Base-by-base conservation (phyloP, 2,888 invertebrate species). In the Pollenia angustigena region DNA sequence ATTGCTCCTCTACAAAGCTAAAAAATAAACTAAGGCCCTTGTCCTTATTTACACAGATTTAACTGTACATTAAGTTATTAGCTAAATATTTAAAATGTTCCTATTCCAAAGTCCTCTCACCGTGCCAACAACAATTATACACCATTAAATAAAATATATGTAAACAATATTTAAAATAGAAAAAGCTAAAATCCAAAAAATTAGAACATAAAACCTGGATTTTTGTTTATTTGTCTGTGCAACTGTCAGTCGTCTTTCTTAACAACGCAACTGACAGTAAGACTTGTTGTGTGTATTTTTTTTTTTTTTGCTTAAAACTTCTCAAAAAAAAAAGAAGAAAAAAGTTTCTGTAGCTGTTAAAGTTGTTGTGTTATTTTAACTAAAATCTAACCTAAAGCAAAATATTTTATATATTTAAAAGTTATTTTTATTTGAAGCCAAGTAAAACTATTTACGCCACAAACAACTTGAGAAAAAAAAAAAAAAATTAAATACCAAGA, bases 371-470 rank as follows among this genome's bases (percentile, higher is more conserved):
- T 66, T 66, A 66, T 81, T 56, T 80, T 60, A 58, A 68, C 32
- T 82, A 40, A 82, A 82, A 44, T 81, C 44, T 75, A 44, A 74
- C 66, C 66, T 58, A 40, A 68, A 68, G 74, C 18, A 68, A 82
- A 82, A 82, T 75, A 69, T 75, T 81, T 56, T 74, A 56, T 81
- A 23, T 23, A 66, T 74, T 69, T 76, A 62, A 64, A 82, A 82
- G 69, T 54, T 69, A 69, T 82, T 71, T 82, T 66, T 69, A 18
- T 50, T 68, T 23, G 58, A 75, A 75, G 68, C 75, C 68, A 82
- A 82, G 23, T 56, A 46, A 68, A 82, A 82, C 82, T 62, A 81
- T 82, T 82, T 76, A 74, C 14, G 18, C 76, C 75, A 71, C 76
- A 82, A 64, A 81, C 68, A 50, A 2, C 16, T 40, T 4, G 3